Evolutionary conservation across 1,140 invertebrate genomes (phyloP).

Genomic region (Ips nitidus): DNA sequence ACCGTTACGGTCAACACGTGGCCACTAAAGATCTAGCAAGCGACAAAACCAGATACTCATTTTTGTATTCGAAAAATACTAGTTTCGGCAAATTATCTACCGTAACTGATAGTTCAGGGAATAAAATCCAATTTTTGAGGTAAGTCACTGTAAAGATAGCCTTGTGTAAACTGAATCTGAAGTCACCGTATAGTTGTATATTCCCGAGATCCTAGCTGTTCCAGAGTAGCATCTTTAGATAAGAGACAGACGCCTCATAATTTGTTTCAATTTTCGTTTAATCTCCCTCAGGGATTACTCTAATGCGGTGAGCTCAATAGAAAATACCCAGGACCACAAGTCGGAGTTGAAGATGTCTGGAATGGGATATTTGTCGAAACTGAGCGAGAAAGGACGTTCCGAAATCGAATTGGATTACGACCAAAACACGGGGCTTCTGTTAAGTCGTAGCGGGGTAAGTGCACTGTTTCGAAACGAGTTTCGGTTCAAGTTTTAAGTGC

Average conservation of each 20-base stretch:
- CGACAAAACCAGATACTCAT: slow-evolving; percentile 88
- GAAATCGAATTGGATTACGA: slow-evolving; percentile 86
- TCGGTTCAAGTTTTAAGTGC: slow-evolving; percentile 21
- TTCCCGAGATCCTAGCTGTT: too few relatives aligned
- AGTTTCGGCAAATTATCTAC: slow-evolving; percentile 92
- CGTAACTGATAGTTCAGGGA: slow-evolving; percentile 89
- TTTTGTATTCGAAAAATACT: slow-evolving; percentile 95
- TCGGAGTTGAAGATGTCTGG: slow-evolving; percentile 86
- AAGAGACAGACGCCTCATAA: slow-evolving; percentile 2
- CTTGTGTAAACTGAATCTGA: background rate
- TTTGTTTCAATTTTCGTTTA: slow-evolving; percentile 20
- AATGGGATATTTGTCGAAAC: slow-evolving; percentile 80
- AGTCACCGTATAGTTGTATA: background rate
- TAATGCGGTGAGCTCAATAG: slow-evolving; percentile 86
- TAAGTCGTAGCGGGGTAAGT: slow-evolving; percentile 74
- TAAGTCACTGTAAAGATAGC: slow-evolving; percentile 7
- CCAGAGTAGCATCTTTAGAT: too few relatives aligned
- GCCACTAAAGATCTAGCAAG: slow-evolving; percentile 91
- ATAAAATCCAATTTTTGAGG: slow-evolving; percentile 84
- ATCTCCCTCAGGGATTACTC: slow-evolving; percentile 72
- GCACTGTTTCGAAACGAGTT: slow-evolving; percentile 25
- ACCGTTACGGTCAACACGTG: slow-evolving; percentile 92
- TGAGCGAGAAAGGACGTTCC: slow-evolving; percentile 76
- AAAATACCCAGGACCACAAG: slow-evolving; percentile 91
- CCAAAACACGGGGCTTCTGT: slow-evolving; percentile 75